phyloP scores from a whole-genome alignment of 37 sponge, comb jelly and placozoan species.

The Bolinopsis microptera region DNA sequence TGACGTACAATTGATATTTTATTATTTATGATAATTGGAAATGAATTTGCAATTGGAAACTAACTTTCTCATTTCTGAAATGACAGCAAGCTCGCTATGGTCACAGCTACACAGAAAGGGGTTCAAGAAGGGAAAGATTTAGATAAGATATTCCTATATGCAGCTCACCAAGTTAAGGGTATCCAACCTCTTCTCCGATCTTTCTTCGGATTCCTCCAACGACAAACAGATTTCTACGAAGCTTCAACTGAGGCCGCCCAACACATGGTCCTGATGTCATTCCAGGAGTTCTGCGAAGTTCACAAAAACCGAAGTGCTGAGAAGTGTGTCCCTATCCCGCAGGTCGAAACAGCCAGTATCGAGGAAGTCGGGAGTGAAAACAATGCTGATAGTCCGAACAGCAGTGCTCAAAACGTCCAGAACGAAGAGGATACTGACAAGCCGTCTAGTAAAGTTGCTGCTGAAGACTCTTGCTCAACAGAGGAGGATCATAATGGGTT shows the following conservation, averaged over 20 bases:
- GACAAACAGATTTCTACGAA: slow-evolving; percentile 19
- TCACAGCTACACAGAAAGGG: no score
- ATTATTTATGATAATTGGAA: no score
- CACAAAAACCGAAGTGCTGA: neutral
- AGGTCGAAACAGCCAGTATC: neutral
- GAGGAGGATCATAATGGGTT: neutral
- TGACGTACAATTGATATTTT: no score
- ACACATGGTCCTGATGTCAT: neutral
- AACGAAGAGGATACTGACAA: neutral
- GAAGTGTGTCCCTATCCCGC: neutral
- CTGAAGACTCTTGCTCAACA: neutral
- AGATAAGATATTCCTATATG: neutral
- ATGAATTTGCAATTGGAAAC: no score
- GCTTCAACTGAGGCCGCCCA: neutral
- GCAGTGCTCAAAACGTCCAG: neutral
- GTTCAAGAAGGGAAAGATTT: neutral
- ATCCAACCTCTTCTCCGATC: neutral
- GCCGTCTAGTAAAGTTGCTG: neutral
- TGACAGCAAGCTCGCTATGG: no score
- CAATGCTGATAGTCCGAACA: neutral
- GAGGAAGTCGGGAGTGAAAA: neutral
- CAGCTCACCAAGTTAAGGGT: neutral
- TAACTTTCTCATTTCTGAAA: no score
- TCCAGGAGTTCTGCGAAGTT: neutral
- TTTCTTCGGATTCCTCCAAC: neutral